phyloP scores from a whole-genome alignment of 2,113 vertebrate species.

The Lutjanus erythropterus region DNA sequence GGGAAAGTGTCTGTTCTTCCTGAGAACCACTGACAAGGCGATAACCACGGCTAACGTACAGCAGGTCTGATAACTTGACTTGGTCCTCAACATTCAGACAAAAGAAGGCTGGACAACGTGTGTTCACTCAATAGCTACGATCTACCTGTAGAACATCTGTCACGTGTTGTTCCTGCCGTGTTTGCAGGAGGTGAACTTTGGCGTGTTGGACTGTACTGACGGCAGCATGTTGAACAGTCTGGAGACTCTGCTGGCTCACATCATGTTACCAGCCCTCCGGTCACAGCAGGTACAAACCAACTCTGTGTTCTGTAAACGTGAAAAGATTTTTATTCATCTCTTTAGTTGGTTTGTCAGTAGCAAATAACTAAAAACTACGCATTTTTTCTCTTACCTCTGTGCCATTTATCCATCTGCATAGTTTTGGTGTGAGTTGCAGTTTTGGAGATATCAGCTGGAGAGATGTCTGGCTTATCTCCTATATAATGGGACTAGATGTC shows the following conservation, averaged over 20 bases:
- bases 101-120: neutral
- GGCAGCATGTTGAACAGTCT: slow-evolving; percentile 84
- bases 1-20: slow-evolving; percentile 88
- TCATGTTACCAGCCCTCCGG: slow-evolving; percentile 85
- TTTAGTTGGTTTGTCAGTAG: too few relatives aligned
- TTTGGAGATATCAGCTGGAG: too few relatives aligned
- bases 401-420: too few relatives aligned
- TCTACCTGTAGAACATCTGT: neutral
- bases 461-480: too few relatives aligned
- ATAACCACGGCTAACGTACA: slow-evolving; percentile 85
- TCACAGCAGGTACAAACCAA: slow-evolving; percentile 83
- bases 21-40: slow-evolving; percentile 83
- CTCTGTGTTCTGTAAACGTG: neutral
- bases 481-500: too few relatives aligned
- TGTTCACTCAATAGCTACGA: neutral
- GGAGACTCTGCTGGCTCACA: slow-evolving; percentile 83
- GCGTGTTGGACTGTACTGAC: slow-evolving; percentile 80
- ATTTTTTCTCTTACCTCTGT: too few relatives aligned
- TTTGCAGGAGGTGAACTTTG: slow-evolving; percentile 86
- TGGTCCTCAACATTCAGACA: neutral
- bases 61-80: slow-evolving; percentile 81
- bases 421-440: too few relatives aligned
- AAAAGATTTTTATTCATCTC: neutral
- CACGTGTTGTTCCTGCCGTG: neutral
- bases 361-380: too few relatives aligned